These are phyloP conservation scores for Anoncus sp. DNA, from an alignment of 2,888 invertebrate genomes.

Conservation along the genomic window DNA sequence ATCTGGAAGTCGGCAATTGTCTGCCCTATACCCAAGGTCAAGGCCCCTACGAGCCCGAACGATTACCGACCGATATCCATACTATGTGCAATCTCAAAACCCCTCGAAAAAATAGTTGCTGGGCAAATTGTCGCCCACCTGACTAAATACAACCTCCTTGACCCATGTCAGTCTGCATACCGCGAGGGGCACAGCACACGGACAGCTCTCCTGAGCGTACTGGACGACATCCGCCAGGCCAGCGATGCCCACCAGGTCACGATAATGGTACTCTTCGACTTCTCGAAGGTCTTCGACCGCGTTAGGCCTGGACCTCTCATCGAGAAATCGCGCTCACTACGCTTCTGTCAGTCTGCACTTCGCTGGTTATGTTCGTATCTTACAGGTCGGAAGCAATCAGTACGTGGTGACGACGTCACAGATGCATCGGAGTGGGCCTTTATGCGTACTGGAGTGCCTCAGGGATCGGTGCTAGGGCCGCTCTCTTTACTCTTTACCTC, in stretches of 20 bases:
- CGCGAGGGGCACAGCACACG: conserved; percentile 67
- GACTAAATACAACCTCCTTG: conserved; percentile 65
- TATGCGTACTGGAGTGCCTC: no score
- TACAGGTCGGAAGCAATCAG: neutral
- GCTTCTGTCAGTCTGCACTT: neutral
- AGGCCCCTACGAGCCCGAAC: conserved; percentile 39
- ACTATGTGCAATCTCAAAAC: conserved; percentile 64
- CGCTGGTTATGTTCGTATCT: conserved; percentile 1
- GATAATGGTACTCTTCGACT: conserved; percentile 69
- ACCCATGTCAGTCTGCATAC: conserved; percentile 70
- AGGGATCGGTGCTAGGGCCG: no score
- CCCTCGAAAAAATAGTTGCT: conserved; percentile 61
- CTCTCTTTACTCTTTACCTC: no score
- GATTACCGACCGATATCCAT: conserved; percentile 72
- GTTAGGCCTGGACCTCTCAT: conserved; percentile 42
- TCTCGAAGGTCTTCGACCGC: conserved; percentile 72
- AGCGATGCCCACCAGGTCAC: conserved; percentile 65
- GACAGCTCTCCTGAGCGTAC: conserved; percentile 68
- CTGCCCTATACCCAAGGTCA: conserved; percentile 67
- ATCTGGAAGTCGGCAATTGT: conserved; percentile 70
- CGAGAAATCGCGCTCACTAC: neutral
- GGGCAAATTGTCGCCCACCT: conserved; percentile 65
- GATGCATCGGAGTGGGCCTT: no score
- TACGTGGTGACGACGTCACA: neutral
- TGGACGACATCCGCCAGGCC: conserved; percentile 67